Evolutionary conservation across 2,888 invertebrate genomes (phyloP).

Genomic region (Achlya flavicornis): DNA sequence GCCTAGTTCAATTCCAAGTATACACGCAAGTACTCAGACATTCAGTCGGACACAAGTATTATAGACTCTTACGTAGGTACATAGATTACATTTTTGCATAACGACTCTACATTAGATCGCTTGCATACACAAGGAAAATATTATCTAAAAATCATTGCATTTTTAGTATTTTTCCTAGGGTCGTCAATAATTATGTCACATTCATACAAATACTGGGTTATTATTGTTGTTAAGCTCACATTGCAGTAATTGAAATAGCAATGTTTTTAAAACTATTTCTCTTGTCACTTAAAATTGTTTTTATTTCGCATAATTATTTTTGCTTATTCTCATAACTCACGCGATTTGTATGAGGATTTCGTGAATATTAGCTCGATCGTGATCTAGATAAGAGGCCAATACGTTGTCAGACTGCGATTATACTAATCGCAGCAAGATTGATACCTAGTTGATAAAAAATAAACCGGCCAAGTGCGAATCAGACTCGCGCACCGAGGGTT

Average conservation of each 20-base stretch:
- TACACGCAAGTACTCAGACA: background rate
- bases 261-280: background rate
- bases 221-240: too few species aligned
- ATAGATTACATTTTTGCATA: background rate
- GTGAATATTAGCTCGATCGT: background rate
- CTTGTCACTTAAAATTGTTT: background rate
- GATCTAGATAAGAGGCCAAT: background rate
- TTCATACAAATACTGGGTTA: too few species aligned
- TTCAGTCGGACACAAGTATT: constrained; percentile 6
- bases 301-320: background rate
- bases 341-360: background rate
- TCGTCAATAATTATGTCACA: too few species aligned
- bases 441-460: background rate
- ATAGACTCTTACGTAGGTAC: background rate
- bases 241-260: background rate
- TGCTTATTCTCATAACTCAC: background rate
- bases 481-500: too few species aligned
- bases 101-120: background rate
- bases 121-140: background rate
- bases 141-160: background rate
- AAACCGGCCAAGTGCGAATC: too few species aligned
- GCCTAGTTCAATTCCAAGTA: constrained; percentile 4
- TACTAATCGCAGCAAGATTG: background rate
- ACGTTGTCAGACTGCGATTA: background rate
- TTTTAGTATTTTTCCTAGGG: too few species aligned